Evolutionary conservation across 2,113 vertebrate genomes (phyloP).

Genomic region (Pelvicachromis taeniatus): DNA sequence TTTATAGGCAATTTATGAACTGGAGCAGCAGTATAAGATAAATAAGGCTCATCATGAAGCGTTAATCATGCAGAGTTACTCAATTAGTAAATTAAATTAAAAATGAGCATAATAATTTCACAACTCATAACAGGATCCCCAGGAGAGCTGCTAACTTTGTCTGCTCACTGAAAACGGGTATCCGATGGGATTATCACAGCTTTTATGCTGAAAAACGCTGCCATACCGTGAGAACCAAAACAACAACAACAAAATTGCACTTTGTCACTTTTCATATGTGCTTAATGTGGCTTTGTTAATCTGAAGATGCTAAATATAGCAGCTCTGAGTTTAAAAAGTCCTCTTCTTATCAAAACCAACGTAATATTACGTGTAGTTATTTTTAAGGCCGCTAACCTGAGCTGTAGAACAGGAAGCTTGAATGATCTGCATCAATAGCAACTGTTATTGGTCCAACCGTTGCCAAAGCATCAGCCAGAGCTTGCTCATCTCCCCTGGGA

Average conservation of each 20-base stretch:
- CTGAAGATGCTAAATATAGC: not conserved
- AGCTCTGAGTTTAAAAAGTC: not conserved
- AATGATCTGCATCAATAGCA: constrained; percentile 72
- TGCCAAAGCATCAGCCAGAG: constrained; percentile 74
- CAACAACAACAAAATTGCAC: not conserved
- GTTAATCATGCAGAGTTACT: not conserved
- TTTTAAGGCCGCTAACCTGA: constrained; percentile 55
- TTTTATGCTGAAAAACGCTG: not conserved
- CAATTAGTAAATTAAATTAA: too few species aligned
- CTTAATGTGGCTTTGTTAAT: not conserved
- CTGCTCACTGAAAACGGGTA: not conserved
- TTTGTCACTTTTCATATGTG: not conserved
- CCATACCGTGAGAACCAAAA: not conserved
- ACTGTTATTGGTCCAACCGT: constrained; percentile 76
- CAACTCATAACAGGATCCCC: too few species aligned
- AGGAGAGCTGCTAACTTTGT: not conserved
- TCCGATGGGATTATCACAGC: not conserved
- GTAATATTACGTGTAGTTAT: fast-evolving
- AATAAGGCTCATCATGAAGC: not conserved
- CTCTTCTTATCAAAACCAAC: not conserved
- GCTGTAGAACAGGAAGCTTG: constrained; percentile 78
- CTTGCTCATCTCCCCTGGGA: constrained; percentile 72
- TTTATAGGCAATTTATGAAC: not conserved
- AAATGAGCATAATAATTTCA: too few species aligned
- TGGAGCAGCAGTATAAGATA: not conserved